A percentile compares a stretch with the other conserved stretches of the same genome.
phyloP scores from a whole-genome alignment of 2,888 invertebrate genomes.

The Phortica magna region DNA sequence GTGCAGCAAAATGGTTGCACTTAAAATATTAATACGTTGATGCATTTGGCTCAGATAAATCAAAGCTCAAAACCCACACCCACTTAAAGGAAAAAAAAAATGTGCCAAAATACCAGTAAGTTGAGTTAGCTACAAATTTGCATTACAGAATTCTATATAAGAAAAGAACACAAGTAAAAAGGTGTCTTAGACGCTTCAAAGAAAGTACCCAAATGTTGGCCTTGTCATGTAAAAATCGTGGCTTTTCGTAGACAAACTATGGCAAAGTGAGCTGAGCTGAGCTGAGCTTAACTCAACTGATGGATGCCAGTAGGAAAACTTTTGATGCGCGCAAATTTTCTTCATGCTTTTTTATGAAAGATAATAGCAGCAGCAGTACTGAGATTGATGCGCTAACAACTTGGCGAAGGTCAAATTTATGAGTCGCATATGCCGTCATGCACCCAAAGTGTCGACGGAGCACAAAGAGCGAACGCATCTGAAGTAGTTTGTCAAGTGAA shows the following conservation, averaged over 20 bases:
- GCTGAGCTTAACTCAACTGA: slow-evolving; percentile 1
- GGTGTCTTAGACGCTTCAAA: background rate
- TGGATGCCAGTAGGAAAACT: slow-evolving; percentile 12
- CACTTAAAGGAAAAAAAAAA: slow-evolving; percentile 60
- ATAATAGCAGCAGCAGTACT: slow-evolving; percentile 17
- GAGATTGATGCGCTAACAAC: slow-evolving; percentile 59
- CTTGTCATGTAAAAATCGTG: slow-evolving; percentile 47
- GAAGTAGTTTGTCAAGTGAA: slow-evolving; percentile 25
- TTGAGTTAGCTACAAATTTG: background rate
- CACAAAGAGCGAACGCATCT: background rate
- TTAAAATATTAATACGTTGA: slow-evolving; percentile 69
- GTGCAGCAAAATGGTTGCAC: slow-evolving; percentile 69
- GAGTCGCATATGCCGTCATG: slow-evolving; percentile 43
- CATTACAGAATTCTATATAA: background rate
- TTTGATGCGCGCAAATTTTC: background rate
- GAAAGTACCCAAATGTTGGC: slow-evolving; percentile 38
- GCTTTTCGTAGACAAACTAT: slow-evolving; percentile 31
- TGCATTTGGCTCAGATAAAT: slow-evolving; percentile 60
- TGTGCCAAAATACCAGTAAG: slow-evolving; percentile 51
- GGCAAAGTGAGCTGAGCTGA: background rate
- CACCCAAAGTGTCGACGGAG: slow-evolving; percentile 4
- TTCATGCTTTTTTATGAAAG: slow-evolving; percentile 3
- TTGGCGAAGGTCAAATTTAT: slow-evolving; percentile 62
- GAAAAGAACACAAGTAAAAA: background rate
- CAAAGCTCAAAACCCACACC: slow-evolving; percentile 44